phyloP scores from a whole-genome alignment of 2,888 invertebrate genomes.

The Zygothrica quintamaculata region DNA sequence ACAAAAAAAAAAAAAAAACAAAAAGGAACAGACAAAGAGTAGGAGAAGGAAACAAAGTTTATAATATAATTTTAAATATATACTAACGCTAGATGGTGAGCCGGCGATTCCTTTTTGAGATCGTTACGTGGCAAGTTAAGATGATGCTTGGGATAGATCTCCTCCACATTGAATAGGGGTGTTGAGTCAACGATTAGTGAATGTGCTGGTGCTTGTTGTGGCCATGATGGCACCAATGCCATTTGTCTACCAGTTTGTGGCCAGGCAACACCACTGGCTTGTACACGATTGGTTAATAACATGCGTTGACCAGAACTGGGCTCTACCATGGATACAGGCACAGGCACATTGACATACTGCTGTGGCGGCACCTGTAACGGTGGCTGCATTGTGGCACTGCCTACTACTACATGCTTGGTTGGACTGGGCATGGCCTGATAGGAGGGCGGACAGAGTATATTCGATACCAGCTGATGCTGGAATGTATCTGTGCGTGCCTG shows the following conservation, averaged over 20 bases:
- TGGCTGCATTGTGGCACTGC: constrained; percentile 85
- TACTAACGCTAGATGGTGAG: constrained; percentile 85
- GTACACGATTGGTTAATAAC: constrained; percentile 87
- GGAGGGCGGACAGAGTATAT: constrained; percentile 95
- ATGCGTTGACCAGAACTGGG: constrained; percentile 92
- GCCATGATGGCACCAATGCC: constrained; percentile 94
- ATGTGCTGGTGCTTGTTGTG: constrained; percentile 89
- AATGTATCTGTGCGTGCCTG: constrained; percentile 91
- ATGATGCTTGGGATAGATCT: constrained; percentile 86
- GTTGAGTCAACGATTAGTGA: constrained; percentile 91
- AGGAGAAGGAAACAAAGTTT: background rate
- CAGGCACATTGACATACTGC: constrained; percentile 89
- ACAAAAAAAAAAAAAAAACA: too few species aligned
- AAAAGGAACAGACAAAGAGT: background rate
- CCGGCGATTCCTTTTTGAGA: constrained; percentile 86
- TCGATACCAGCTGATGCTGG: constrained; percentile 96
- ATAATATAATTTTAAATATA: background rate
- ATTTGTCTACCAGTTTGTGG: constrained; percentile 88
- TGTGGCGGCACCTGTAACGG: constrained; percentile 88
- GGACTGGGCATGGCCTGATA: constrained; percentile 93
- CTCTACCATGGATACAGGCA: constrained; percentile 96
- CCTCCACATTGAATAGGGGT: constrained; percentile 88
- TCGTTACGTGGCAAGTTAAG: constrained; percentile 87
- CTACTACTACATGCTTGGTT: constrained; percentile 86
- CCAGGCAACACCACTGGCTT: constrained; percentile 85